phyloP scores from a whole-genome alignment of 2,888 invertebrate genomes.

The Lepetodrilus schrolli region DNA sequence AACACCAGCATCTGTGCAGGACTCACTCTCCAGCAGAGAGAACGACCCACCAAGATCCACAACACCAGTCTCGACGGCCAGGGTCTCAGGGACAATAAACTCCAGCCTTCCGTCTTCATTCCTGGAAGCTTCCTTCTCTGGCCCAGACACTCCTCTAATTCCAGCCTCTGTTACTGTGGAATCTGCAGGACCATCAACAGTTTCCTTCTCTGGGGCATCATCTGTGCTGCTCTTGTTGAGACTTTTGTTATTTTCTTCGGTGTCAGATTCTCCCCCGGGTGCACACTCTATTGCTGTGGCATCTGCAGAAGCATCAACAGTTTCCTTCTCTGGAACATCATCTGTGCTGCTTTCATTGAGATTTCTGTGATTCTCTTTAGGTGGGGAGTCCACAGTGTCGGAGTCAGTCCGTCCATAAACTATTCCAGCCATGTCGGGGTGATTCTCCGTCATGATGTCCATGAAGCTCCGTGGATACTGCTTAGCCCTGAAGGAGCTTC shows the following conservation, averaged over 20 bases:
- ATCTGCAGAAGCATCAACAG: background rate
- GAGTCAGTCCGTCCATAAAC: background rate
- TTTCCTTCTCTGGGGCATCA: background rate
- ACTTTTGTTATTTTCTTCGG: background rate
- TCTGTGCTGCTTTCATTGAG: no score
- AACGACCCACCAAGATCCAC: background rate
- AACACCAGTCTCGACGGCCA: background rate
- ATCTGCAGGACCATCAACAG: background rate
- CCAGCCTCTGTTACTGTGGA: background rate
- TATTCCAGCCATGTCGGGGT: background rate
- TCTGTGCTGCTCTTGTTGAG: background rate
- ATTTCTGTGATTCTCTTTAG: background rate
- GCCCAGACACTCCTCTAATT: no score
- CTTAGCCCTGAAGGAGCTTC: background rate
- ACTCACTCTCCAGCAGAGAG: background rate
- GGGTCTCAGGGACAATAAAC: background rate
- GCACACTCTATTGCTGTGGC: background rate
- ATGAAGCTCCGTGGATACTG: background rate
- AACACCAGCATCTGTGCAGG: background rate
- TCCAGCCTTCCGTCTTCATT: background rate
- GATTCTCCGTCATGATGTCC: constrained; percentile 3
- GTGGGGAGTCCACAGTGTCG: background rate
- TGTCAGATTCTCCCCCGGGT: background rate
- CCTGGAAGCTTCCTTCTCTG: background rate
- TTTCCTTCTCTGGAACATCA: background rate